A percentile compares a stretch with the other conserved stretches of the same genome.
These are phyloP conservation scores for Melitaea cinxia DNA, from an alignment of 1,140 invertebrate species.

Conservation along the genomic window DNA sequence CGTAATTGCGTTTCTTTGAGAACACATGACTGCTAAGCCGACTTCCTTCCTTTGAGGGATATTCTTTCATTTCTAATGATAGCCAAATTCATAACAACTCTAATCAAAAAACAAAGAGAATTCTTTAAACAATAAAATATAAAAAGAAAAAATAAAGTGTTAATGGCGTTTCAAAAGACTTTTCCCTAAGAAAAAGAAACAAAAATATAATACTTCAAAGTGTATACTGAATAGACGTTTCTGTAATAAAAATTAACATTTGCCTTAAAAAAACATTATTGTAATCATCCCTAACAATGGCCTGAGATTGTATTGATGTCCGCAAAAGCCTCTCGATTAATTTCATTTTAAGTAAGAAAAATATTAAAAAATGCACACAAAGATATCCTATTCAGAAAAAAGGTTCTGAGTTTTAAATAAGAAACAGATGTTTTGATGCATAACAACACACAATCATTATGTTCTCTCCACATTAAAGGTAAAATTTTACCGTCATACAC, in stretches of 20 bases:
- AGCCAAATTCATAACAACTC: conserved; percentile 1
- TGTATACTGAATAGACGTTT: conserved; percentile 58
- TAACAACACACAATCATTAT: conserved; percentile 43
- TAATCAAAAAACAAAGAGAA: conserved; percentile 12
- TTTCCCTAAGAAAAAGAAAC: conserved; percentile 47
- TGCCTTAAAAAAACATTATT: conserved; percentile 68
- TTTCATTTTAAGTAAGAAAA: conserved; percentile 69
- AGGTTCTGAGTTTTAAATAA: conserved; percentile 63
- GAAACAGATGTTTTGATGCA: conserved; percentile 55
- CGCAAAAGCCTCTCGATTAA: conserved; percentile 71
- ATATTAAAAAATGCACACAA: conserved; percentile 61
- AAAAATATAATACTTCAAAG: conserved; percentile 65
- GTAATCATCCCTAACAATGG: conserved; percentile 75
- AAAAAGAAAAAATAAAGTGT: conserved; percentile 49
- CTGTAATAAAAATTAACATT: conserved; percentile 77
- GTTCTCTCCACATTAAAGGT: conserved; percentile 32
- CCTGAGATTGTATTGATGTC: conserved; percentile 74
- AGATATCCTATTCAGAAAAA: conserved; percentile 53
- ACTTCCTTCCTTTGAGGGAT: not conserved
- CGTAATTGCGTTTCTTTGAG: conserved; percentile 55
- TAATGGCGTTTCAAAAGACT: conserved; percentile 43
- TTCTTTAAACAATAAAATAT: conserved; percentile 14
- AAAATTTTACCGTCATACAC: conserved; percentile 29
- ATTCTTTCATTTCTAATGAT: conserved; percentile 17
- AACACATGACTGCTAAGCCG: conserved; percentile 19